Conservation (phyloP, 2,888 invertebrate species). For the Epinotia demarniana region DNA sequence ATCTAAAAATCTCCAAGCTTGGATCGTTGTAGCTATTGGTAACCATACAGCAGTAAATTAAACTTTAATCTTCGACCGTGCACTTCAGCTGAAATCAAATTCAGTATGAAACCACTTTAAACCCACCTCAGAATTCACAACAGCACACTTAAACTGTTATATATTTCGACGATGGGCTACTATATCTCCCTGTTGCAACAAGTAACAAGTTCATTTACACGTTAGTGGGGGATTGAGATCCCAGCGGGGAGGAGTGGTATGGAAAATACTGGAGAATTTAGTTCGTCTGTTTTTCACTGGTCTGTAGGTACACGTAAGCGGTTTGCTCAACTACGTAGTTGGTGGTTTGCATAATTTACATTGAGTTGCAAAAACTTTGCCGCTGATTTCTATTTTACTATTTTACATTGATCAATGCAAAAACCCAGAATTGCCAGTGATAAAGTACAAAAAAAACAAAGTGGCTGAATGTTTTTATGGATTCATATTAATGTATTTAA, state of each 20-base stretch:
- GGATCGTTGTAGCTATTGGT: not conserved
- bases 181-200: constrained; percentile 61
- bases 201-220: constrained; percentile 69
- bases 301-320: constrained; percentile 27
- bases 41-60: constrained; percentile 1
- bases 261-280: constrained; percentile 52
- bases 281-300: constrained; percentile 40
- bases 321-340: constrained; percentile 21
- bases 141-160: constrained; percentile 28
- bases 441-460: not conserved
- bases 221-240: constrained; percentile 62
- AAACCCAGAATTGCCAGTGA: not conserved
- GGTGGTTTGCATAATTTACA: constrained; percentile 33
- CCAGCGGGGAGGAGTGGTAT: constrained; percentile 63
- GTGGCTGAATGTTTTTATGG: not conserved
- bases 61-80: constrained; percentile 12
- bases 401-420: not conserved
- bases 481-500: constrained; percentile 4
- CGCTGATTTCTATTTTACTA: constrained; percentile 6
- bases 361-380: constrained; percentile 3
- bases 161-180: constrained; percentile 50
- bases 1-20: not conserved
- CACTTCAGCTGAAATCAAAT: constrained; percentile 32
- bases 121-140: constrained; percentile 28
- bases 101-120: constrained; percentile 18